Percentiles rank a stretch among this genome's conserved stretches.
Conservation (phyloP, 2,888 invertebrate genomes). For the Acanthococcus lagerstroemiae region DNA sequence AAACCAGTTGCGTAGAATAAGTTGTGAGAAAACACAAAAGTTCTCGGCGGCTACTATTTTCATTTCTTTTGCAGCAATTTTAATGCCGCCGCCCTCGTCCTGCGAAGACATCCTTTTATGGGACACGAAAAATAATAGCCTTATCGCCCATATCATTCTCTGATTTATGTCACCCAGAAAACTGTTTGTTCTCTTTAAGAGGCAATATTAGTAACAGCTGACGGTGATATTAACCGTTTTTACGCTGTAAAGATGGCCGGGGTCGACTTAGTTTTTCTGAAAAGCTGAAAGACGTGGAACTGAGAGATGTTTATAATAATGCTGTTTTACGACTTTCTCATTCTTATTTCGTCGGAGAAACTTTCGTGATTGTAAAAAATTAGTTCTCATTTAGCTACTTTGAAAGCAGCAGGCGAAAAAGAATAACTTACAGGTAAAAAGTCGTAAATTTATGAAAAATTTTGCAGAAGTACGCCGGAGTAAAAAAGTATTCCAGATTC, state of each 20-base stretch:
- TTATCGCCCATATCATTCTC: constrained; percentile 20
- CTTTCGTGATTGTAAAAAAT: not conserved
- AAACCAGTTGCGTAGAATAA: too few relatives aligned
- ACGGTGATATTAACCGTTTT: constrained; percentile 25
- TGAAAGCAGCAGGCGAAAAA: too few relatives aligned
- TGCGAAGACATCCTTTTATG: not conserved
- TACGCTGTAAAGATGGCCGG: constrained; percentile 18
- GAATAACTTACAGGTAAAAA: too few relatives aligned
- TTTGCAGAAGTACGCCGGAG: too few relatives aligned
- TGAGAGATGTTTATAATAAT: not conserved
- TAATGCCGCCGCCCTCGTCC: too few relatives aligned
- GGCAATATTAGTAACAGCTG: constrained; percentile 23
- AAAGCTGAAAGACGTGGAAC: constrained; percentile 2
- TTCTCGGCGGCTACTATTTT: too few relatives aligned
- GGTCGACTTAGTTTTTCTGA: constrained; percentile 18
- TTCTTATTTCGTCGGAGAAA: not conserved
- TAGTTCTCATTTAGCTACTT: not conserved
- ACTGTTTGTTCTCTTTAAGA: constrained; percentile 17
- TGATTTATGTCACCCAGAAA: constrained; percentile 18
- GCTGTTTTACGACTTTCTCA: not conserved
- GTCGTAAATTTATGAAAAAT: too few relatives aligned
- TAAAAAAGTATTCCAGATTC: too few relatives aligned
- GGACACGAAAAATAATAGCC: constrained; percentile 14
- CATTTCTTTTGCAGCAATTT: too few relatives aligned
- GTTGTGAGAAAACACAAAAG: too few relatives aligned